Conservation (phyloP, 2,888 invertebrate genomes). For the Meiosimyza platycephala region DNA sequence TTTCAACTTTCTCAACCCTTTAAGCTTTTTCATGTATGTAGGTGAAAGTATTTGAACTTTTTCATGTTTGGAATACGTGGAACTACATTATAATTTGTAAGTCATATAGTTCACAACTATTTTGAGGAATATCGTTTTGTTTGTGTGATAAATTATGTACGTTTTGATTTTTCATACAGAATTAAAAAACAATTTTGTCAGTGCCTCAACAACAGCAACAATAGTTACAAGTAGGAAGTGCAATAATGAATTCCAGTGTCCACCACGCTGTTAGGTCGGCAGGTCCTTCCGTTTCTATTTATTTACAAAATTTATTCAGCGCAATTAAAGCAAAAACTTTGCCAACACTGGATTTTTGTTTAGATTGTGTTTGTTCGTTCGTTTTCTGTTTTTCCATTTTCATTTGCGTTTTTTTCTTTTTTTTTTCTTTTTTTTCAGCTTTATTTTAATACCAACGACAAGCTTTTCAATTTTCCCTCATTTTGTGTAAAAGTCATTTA, state of each 20-base stretch:
- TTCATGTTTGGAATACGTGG: too few species aligned
- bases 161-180: too few species aligned
- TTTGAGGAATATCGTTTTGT: too few species aligned
- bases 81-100: too few species aligned
- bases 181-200: background rate
- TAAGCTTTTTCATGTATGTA: too few species aligned
- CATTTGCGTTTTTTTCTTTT: slow-evolving; percentile 5
- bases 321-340: slow-evolving; percentile 61
- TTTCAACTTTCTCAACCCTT: too few species aligned
- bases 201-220: background rate
- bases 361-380: slow-evolving; percentile 22
- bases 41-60: too few species aligned
- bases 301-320: slow-evolving; percentile 60
- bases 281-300: slow-evolving; percentile 47
- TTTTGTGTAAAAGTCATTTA: slow-evolving; percentile 47
- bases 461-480: slow-evolving; percentile 53
- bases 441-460: slow-evolving; percentile 39
- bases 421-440: background rate
- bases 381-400: slow-evolving; percentile 9
- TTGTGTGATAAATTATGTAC: too few species aligned
- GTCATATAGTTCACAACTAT: too few species aligned
- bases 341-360: slow-evolving; percentile 35
- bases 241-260: slow-evolving; percentile 42
- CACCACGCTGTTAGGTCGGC: slow-evolving; percentile 8
- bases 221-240: slow-evolving; percentile 15